Base-by-base conservation (phyloP, 2,113 vertebrate genomes). In the Carassius auratus region DNA sequence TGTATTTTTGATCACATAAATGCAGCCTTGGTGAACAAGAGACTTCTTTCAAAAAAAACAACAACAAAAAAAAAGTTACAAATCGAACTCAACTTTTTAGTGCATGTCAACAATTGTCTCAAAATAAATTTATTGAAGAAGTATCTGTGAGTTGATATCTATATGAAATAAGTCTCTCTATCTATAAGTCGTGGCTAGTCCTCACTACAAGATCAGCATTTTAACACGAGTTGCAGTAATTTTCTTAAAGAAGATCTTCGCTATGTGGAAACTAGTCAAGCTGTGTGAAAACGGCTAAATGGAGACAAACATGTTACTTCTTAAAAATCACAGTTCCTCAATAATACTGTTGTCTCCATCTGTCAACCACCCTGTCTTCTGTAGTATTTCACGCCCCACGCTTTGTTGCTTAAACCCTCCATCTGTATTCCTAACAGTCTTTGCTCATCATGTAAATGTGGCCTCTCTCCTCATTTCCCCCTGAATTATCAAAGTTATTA, bases 401-500 rank as follows among this genome's bases (percentile, higher is more conserved):
- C 76, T 66, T 82, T 76, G 76, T 52, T 33, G 50, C 23, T 61
- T 45, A 77, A 74, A 81, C 33, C 50, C 33, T 48, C 75, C 77
- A 26, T 87, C 55, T 57, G 68, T 80, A 52, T 83, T 38, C 81
- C 62, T 71, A 12, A 71, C 84, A 45, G 61, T 57, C 48, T 76
- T 59, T 38, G 45, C 66, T 21, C 15, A 73, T 75, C 30, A 48
- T 76, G 61, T 8, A 78, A 84, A 83, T 57, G 12, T 50, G 30
- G 38, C 77, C 68, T 75, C 21, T 38, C 66, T 89, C 48, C 23
- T 78, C 0, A 68, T 84, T 88, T 88, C 45, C 50, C 76, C 87
- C 79, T 81, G 50, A 89, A 87, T 88, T 78, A 89, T 90, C 83
- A 86, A 55, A 82, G 83, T 79, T 86, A 90, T 89, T 87, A 83